Percentiles rank a stretch among this genome's conserved stretches.
Evolutionary conservation across 2,113 vertebrate genomes (phyloP).

Genomic region (Thalassarche chlororhynchos): DNA sequence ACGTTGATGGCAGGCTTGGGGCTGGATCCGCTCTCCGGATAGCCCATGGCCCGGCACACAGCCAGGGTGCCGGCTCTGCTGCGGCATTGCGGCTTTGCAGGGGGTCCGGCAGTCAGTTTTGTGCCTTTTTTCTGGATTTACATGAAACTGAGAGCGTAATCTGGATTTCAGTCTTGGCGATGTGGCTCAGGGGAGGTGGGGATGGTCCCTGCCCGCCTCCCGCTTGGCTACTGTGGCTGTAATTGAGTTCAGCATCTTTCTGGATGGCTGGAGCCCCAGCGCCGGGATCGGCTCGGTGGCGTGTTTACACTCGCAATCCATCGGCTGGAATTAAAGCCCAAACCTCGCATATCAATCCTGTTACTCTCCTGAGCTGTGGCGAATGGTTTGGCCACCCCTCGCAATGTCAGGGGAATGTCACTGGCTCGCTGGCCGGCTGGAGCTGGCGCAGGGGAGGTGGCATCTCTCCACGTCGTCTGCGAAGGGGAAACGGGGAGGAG

Average conservation of each 20-base stretch:
- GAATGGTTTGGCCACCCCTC: constrained; percentile 29
- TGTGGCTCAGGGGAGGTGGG: background rate
- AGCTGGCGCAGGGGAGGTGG: background rate
- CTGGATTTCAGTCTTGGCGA: background rate
- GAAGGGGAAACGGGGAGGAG: background rate
- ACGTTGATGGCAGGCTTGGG: background rate
- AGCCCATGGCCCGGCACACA: accelerated
- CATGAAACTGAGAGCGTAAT: background rate
- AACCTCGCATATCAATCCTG: constrained; percentile 36
- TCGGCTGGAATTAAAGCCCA: constrained; percentile 39
- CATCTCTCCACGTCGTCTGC: background rate
- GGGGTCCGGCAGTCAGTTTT: background rate
- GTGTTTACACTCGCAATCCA: background rate
- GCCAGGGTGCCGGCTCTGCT: background rate
- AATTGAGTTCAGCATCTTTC: constrained; percentile 33
- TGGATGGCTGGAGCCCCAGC: background rate
- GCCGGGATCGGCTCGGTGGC: accelerated
- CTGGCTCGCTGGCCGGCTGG: background rate
- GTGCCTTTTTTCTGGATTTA: background rate
- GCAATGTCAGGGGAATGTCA: constrained; percentile 49
- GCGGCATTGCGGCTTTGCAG: accelerated
- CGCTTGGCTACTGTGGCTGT: background rate
- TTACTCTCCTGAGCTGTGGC: constrained; percentile 14
- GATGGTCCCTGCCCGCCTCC: background rate
- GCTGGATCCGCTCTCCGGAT: accelerated